Evolutionary conservation across 2,113 vertebrate genomes (phyloP), one percentile per base, ranked within the genome.

Genomic region (Dinomys branickii): DNA sequence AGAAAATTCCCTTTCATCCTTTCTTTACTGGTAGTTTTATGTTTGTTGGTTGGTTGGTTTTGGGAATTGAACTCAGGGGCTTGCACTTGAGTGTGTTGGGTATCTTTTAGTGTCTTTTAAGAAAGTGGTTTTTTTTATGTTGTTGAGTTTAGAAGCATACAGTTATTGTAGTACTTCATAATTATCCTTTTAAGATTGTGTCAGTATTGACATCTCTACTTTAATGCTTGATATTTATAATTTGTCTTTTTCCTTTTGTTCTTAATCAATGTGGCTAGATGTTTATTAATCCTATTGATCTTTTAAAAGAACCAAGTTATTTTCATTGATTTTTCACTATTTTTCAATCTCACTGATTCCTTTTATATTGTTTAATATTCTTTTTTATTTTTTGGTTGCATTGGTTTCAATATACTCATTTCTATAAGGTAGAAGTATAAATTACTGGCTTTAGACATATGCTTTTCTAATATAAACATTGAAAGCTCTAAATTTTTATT

Each of bases 321-420:
- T 71, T 94, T 82, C 24, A 63, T 22, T 73, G 63, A 88, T 94
- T 94, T 88, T 81, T 75, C 50, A 69, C 75, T 73, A 61, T 63
- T 41, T 8, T 94, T 3, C 56, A 41, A 75, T 59, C 59, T 94
- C 26, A 73, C 61, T 75, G 44, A 89, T 75, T 94, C 59, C 5
- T 88, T 50, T 38, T 81, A 16, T 30, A 59, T 26, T 87, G 26
- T 93, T 63, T 77, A 16, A 41, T 85, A 50, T 71, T 94, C 41
- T 22, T 75, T 59, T 59, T 59, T 59, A 59, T 7, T 22, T 59
- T 7, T 59, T 59, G 22, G 20, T 59, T 59, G 22, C 58, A 59
- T 59, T 2, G 8, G 24, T 20, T 59, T 59, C 24, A 59, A 59
- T 59, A 22, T 24, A 59, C 22, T 59, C 58, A 59, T 26, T 19